Base-by-base conservation (phyloP, 2,113 vertebrate genomes). In the Petrocephalus zakoni region DNA sequence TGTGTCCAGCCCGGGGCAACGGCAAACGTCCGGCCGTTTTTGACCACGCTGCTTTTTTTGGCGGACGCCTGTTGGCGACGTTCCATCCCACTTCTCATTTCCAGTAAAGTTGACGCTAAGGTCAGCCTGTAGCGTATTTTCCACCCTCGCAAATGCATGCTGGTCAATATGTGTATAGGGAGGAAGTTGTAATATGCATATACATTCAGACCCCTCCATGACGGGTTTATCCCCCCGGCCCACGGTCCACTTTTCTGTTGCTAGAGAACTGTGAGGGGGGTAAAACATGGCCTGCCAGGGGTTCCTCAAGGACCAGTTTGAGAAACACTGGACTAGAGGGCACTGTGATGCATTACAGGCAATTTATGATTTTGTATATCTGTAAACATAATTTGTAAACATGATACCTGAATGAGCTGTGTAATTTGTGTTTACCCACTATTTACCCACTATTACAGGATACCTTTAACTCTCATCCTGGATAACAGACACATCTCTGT, bases 71-170 rank as follows among this genome's bases (percentile, higher is more conserved):
- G 3, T 81, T 29, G 25, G 64, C 25, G 13, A 10, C 13, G 55
- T 52, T 78, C 47, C 42, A 34, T 53, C 19, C 49, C 11, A 29
- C 22, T 84, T 87, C 72, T 87, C 53, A 7, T 58, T 87, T 51
- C 46, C 55, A 42, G 61, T 55, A 64, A 75, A 75, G 51, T 37
- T 22, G 64, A 46, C 42, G 51, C 21, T 56, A 51, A 52, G 72
- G 55, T 90, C 85, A 68, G 37, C 34, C 2, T 83, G 34, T 84
- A 11, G 51, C 29, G 75, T 88, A n/a, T 88, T 85, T 86, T 83
- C 46, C 53, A 86, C 52, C 58, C 9, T 0, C 83, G 22, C 52
- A 75, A 42, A 78, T 42, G 29, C 84, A 84, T 25, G 22, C 21
- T 42, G 42, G 51, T 84, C 42, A 84, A 84, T 51, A 84, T n/a